A percentile compares a stretch with the other conserved stretches of the same genome.
phyloP scores from a whole-genome alignment of 1,140 invertebrate genomes.

The Littorina saxatilis region DNA sequence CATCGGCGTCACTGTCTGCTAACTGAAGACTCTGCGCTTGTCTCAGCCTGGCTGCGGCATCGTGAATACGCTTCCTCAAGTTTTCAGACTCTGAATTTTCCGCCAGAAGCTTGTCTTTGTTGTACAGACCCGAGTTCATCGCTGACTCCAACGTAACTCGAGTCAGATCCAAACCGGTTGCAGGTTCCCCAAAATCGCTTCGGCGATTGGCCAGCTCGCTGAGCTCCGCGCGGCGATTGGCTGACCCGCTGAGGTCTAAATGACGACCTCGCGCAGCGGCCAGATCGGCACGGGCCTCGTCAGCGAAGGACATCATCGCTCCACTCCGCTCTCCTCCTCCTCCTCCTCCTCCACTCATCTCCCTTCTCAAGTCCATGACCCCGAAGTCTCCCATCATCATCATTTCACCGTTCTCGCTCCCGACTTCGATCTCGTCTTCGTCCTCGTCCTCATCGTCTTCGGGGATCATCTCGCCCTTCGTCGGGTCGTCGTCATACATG shows the following conservation, averaged over 20 bases:
- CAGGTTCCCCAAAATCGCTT: neutral
- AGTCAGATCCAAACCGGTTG: slow-evolving; percentile 12
- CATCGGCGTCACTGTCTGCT: neutral
- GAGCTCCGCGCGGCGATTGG: neutral
- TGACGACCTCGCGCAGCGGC: neutral
- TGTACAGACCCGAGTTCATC: neutral
- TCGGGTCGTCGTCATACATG: slow-evolving; percentile 47
- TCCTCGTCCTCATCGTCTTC: slow-evolving; percentile 26
- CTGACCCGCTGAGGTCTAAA: neutral
- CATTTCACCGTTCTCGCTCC: slow-evolving; percentile 29
- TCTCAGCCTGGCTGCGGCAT: neutral
- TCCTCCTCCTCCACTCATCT: slow-evolving; percentile 29
- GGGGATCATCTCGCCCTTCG: slow-evolving; percentile 39
- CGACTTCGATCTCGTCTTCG: slow-evolving; percentile 31
- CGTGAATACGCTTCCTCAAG: neutral
- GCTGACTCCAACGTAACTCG: neutral
- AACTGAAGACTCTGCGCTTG: neutral
- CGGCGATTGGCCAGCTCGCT: neutral
- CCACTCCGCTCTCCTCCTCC: neutral
- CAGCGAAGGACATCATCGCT: neutral
- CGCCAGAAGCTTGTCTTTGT: no score
- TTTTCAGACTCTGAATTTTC: neutral
- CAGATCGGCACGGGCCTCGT: neutral
- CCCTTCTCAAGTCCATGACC: slow-evolving; percentile 33
- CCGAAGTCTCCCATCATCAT: slow-evolving; percentile 29